A percentile compares a stretch with the other conserved stretches of the same genome.
These are phyloP conservation scores for Pterobdella sp. DNA, from an alignment of 2,888 invertebrate genomes.

Conservation along the genomic window DNA sequence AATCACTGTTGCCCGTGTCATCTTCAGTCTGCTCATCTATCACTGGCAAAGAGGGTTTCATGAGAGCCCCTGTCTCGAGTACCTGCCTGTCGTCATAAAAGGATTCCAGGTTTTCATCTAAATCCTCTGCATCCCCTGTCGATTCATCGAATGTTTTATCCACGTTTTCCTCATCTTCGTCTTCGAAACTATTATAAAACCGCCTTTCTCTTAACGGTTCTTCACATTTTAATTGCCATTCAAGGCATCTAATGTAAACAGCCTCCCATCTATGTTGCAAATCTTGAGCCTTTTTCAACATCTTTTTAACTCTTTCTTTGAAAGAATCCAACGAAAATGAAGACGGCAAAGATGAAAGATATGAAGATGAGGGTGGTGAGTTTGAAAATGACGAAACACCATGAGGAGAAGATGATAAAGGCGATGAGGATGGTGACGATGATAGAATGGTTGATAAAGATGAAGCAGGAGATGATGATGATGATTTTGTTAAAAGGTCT, in stretches of 20 bases:
- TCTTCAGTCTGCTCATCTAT: constrained; percentile 1
- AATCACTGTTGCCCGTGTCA: too few species aligned
- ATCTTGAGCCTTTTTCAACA: not conserved
- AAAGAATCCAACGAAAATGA: not conserved
- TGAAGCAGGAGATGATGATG: not conserved
- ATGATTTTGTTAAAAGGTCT: not conserved
- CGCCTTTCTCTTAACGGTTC: too few species aligned
- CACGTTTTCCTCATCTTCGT: too few species aligned
- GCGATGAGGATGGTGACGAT: not conserved
- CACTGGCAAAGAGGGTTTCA: not conserved
- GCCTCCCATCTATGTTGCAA: constrained; percentile 23
- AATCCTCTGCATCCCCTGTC: too few species aligned
- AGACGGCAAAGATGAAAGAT: not conserved
- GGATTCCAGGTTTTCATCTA: too few species aligned
- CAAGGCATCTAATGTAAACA: constrained; percentile 14
- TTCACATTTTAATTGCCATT: constrained; percentile 24
- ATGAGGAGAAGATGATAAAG: not conserved
- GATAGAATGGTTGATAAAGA: not conserved
- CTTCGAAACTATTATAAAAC: too few species aligned
- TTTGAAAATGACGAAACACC: not conserved
- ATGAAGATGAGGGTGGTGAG: not conserved
- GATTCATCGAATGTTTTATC: too few species aligned
- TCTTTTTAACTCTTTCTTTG: not conserved
- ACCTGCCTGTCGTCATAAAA: too few species aligned
- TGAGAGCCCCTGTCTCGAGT: too few species aligned